Base-by-base conservation (phyloP, 2,888 invertebrate species). In the Brachylomia viminalis region DNA sequence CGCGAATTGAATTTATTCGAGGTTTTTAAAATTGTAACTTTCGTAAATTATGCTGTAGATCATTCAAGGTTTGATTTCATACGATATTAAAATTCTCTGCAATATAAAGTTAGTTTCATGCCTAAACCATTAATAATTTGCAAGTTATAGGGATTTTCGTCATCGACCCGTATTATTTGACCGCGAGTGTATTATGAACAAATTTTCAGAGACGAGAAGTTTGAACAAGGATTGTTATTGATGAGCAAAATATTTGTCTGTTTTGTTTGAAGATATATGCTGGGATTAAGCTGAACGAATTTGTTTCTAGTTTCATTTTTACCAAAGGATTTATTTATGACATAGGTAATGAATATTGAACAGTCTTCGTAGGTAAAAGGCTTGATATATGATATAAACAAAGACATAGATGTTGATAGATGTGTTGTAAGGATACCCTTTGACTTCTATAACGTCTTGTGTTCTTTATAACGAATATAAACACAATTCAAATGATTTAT, bases 401-500 rank as follows among this genome's bases (percentile, higher is more conserved):
- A 62, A 71, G 6, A 11, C 17, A 33, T 20, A 56, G n/a, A n/a
- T n/a, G n/a, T n/a, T n/a, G 8, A 33, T n/a, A 62, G 1, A 42
- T 67, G n/a, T 67, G 49, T 68, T n/a, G 33, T 62, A 42, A 66
- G 1, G 23, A 74, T 80, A 38, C 45, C 61, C 70, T 56, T 56
- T 80, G 66, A 70, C 70, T n/a, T 23, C n/a, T 49, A 71, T 70
- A 47, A 58, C 65, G 4, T 30, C 68, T 33, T 80, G 38, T 49
- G 11, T 75, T 69, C 15, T 69, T 59, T 56, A 27, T n/a, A 79
- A 67, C 17, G 5, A 56, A 20, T 49, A 20, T 17, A n/a, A n/a
- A 61, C n/a, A 61, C 58, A 75, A 80, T 80, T 68, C 68, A 52
- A 79, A 64, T 79, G 49, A 80, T 80, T 67, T 67, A 79, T 80